phyloP scores from a whole-genome alignment of 2,797 vertebrate species.

The Kryptopterus vitreolus region DNA sequence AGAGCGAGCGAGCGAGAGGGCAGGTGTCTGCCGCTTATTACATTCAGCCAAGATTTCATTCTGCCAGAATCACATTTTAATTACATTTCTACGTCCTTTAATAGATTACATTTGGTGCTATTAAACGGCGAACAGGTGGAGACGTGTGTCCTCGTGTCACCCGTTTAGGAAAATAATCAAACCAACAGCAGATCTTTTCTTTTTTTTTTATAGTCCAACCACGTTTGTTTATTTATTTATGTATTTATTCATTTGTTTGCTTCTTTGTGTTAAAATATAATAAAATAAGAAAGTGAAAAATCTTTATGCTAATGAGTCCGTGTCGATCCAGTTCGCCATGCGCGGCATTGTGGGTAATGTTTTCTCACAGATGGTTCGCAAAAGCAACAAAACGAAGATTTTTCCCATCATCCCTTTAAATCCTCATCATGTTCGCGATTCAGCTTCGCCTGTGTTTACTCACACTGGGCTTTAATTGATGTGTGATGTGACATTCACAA shows the following conservation, averaged over 20 bases:
- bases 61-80: constrained; percentile 69
- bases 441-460: constrained; percentile 11
- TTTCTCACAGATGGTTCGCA: constrained; percentile 37
- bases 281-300: not conserved
- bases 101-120: constrained; percentile 73
- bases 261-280: not conserved
- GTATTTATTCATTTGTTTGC: not conserved
- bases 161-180: constrained; percentile 9
- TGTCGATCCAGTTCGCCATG: not conserved
- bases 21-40: constrained; percentile 77
- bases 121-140: constrained; percentile 69
- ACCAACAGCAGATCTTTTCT: not conserved
- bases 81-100: constrained; percentile 65
- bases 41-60: constrained; percentile 53
- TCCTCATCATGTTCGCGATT: not conserved
- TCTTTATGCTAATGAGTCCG: not conserved
- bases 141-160: constrained; percentile 51
- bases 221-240: not conserved
- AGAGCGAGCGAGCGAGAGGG: constrained; percentile 47
- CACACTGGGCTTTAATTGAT: constrained; percentile 51
- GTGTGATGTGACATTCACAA: constrained; percentile 59
- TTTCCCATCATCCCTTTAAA: constrained; percentile 13
- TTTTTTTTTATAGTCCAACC: no score
- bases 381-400: not conserved
- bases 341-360: constrained; percentile 26